phyloP scores from a whole-genome alignment of 2,888 invertebrate genomes.

The Tenthredo livida region DNA sequence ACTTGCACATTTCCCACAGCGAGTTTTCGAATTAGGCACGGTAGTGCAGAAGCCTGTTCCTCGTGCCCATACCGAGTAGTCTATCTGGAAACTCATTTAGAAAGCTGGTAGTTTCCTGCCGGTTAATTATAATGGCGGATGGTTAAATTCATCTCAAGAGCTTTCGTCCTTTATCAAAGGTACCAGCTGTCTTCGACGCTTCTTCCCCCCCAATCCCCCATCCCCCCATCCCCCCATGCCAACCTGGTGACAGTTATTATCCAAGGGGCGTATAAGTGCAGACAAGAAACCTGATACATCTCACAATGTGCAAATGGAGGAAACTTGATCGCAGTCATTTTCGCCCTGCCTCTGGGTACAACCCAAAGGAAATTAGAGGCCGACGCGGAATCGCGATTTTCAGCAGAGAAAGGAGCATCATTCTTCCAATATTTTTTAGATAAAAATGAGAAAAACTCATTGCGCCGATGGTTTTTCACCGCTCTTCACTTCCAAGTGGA shows the following conservation, averaged over 20 bases:
- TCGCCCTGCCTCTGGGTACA: too few relatives aligned
- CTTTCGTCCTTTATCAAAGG: not conserved
- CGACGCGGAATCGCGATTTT: too few relatives aligned
- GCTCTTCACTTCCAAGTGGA: not conserved
- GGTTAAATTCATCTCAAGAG: slow-evolving; percentile 23
- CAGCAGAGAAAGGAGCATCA: not conserved
- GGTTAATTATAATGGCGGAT: slow-evolving; percentile 10
- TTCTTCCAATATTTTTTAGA: too few relatives aligned
- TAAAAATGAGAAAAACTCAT: not conserved
- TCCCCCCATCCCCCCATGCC: too few relatives aligned
- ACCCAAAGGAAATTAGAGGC: too few relatives aligned
- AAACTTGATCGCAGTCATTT: too few relatives aligned
- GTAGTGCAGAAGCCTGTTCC: slow-evolving; percentile 40
- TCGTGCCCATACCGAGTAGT: not conserved
- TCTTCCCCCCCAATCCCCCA: too few relatives aligned
- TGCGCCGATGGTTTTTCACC: not conserved
- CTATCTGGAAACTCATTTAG: slow-evolving; percentile 25
- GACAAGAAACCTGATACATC: not conserved
- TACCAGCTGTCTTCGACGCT: not conserved
- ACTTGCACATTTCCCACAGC: not conserved
- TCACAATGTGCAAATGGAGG: not conserved
- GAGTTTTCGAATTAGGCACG: slow-evolving; percentile 9
- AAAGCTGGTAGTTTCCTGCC: slow-evolving; percentile 26
- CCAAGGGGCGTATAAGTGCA: not conserved
- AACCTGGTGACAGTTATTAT: not conserved